phyloP scores from a whole-genome alignment of 2,113 vertebrate genomes.

The Amia ocellicauda region DNA sequence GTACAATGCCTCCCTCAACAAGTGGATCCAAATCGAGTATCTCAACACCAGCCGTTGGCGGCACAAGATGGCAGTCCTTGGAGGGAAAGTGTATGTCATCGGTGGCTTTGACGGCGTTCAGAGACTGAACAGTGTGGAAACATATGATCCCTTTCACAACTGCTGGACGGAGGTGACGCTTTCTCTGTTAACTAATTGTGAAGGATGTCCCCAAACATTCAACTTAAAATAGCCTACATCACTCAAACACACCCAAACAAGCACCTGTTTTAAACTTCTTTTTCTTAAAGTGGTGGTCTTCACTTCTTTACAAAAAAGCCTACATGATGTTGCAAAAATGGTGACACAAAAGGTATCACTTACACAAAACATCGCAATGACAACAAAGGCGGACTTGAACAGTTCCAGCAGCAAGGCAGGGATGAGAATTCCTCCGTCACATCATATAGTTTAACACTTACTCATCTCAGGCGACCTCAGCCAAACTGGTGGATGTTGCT shows the following conservation, averaged over 20 bases:
- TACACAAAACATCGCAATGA: too few species aligned
- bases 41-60: constrained; percentile 85
- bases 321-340: too few species aligned
- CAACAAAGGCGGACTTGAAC: too few species aligned
- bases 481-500: too few species aligned
- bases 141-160: constrained; percentile 93
- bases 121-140: constrained; percentile 84
- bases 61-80: constrained; percentile 91
- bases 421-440: too few species aligned
- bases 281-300: background rate
- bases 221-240: too few species aligned
- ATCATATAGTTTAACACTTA: too few species aligned
- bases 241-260: background rate
- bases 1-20: constrained; percentile 93
- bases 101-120: constrained; percentile 88
- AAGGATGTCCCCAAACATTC: too few species aligned
- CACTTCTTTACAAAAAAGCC: too few species aligned
- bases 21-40: constrained; percentile 92
- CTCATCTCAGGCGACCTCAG: too few species aligned
- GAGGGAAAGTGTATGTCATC: constrained; percentile 83
- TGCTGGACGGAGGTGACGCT: constrained; percentile 84
- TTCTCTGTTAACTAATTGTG: background rate
- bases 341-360: too few species aligned
- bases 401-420: too few species aligned
- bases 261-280: background rate